phyloP scores from a whole-genome alignment of 2,797 vertebrate genomes.

The Falco novaeseelandiae region DNA sequence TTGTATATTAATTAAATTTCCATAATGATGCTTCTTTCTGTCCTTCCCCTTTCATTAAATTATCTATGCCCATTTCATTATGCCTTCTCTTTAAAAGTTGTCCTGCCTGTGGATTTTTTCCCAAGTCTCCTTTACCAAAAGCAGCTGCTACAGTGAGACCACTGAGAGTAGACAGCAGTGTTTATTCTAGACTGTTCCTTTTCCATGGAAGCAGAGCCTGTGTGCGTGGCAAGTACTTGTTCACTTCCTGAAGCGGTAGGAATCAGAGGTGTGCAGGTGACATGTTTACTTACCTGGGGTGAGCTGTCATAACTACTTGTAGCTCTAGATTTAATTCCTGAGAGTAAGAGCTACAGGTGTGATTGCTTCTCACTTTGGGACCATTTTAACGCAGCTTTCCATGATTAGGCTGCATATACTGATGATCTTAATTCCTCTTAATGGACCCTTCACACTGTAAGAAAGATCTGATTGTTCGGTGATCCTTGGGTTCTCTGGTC shows the following conservation, averaged over 20 bases:
- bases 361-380: background rate
- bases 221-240: background rate
- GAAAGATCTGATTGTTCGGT: accelerated
- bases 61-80: constrained; percentile 8
- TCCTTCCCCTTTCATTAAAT: constrained; percentile 25
- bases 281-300: background rate
- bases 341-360: background rate
- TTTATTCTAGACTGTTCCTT: background rate
- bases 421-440: background rate
- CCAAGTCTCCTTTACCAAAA: background rate
- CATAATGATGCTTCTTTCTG: background rate
- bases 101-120: background rate
- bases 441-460: background rate
- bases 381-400: background rate
- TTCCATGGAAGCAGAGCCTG: background rate
- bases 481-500: background rate
- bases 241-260: background rate
- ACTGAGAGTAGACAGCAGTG: background rate
- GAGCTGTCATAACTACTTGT: background rate
- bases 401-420: background rate
- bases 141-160: background rate
- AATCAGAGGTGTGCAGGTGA: background rate
- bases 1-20: constrained; percentile 34
- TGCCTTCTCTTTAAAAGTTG: background rate
- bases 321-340: background rate